Percentiles rank a stretch among this genome's conserved stretches.
Evolutionary conservation across 2,113 vertebrate species (phyloP).

Genomic region (Polypterus senegalus): DNA sequence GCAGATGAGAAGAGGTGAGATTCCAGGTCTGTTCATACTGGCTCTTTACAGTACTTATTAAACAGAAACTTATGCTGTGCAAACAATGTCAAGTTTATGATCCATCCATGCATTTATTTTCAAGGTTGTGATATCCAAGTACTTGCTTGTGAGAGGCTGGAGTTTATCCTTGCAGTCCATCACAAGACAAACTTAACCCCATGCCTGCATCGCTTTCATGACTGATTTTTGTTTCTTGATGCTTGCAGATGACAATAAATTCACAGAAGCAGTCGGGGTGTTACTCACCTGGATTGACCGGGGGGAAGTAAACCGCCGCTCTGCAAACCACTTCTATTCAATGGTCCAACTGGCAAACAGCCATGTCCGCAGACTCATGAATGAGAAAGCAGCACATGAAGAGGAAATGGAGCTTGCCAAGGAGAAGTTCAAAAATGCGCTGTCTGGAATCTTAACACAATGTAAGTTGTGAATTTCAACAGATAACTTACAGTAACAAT

Average conservation of each 20-base stretch:
- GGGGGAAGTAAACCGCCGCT: conserved; percentile 72
- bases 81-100: too few species aligned
- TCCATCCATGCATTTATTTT: too few species aligned
- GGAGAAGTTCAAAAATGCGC: conserved; percentile 71
- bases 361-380: conserved; percentile 72
- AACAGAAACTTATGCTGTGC: too few species aligned
- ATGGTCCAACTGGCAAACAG: conserved; percentile 82
- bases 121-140: too few species aligned
- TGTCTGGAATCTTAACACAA: conserved; percentile 73
- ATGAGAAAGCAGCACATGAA: conserved; percentile 70
- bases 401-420: conserved; percentile 75
- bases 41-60: too few species aligned
- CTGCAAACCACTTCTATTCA: conserved; percentile 77
- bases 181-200: too few species aligned
- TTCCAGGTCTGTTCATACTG: too few species aligned
- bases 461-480: conserved; percentile 52
- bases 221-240: conserved; percentile 18
- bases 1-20: too few species aligned
- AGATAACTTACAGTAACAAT: too few species aligned
- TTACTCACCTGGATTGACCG: conserved; percentile 75
- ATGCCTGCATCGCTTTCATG: too few species aligned
- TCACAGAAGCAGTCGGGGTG: conserved; percentile 70
- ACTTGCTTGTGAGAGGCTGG: too few species aligned
- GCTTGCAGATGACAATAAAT: conserved; percentile 73
- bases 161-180: too few species aligned